Evolutionary conservation across 2,888 invertebrate genomes (phyloP).

Genomic region (Emesis furor): DNA sequence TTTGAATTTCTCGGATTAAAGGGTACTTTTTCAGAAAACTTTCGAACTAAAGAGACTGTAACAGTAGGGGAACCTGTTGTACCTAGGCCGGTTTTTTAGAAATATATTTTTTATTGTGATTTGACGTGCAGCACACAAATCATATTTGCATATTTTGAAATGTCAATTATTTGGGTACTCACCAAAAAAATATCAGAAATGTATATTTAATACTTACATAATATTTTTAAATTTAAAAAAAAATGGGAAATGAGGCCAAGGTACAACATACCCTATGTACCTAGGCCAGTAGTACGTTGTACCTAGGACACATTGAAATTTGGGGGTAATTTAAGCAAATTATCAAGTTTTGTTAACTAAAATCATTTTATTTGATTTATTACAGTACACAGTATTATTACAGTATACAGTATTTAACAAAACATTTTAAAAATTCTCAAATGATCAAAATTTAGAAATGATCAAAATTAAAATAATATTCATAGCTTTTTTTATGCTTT

Average conservation of each 20-base stretch:
- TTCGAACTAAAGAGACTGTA: too few relatives aligned
- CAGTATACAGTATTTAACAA: conserved; percentile 8
- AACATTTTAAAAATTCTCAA: conserved; percentile 25
- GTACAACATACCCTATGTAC: conserved; percentile 20
- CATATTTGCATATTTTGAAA: conserved; percentile 19
- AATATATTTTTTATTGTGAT: conserved; percentile 15
- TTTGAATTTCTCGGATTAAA: too few relatives aligned
- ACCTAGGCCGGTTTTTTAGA: conserved; percentile 16
- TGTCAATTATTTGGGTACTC: conserved; percentile 16
- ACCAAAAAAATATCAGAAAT: conserved; percentile 22
- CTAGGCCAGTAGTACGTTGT: conserved; percentile 10
- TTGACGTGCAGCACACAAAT: neutral
- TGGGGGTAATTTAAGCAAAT: neutral
- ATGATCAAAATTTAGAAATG: conserved; percentile 16
- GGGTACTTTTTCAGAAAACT: too few relatives aligned
- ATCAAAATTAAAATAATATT: conserved; percentile 14
- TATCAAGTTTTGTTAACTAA: neutral
- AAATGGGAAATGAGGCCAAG: neutral
- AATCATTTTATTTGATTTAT: neutral
- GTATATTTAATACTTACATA: conserved; percentile 17
- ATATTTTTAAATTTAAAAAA: conserved; percentile 20
- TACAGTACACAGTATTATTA: conserved; percentile 1
- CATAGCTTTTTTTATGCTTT: conserved; percentile 18
- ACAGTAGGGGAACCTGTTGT: neutral
- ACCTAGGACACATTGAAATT: conserved; percentile 22